Percentiles rank a stretch among this genome's conserved stretches.
These are phyloP conservation scores for Anniella stebbinsi DNA, from an alignment of 2,797 vertebrate genomes.

Conservation along the genomic window DNA sequence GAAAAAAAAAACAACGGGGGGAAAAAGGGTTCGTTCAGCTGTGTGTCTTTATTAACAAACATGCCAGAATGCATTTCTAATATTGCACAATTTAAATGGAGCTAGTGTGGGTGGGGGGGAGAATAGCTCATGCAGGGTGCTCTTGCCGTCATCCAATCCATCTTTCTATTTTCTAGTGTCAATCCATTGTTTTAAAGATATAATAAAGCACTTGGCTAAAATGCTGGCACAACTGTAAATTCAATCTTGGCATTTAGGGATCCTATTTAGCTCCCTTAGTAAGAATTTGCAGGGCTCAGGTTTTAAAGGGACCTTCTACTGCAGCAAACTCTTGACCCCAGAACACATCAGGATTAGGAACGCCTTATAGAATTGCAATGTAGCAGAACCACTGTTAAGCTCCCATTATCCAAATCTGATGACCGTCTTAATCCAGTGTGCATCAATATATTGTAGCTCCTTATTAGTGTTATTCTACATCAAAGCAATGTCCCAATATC, in stretches of 20 bases:
- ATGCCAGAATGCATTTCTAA: conserved; percentile 25
- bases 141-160: conserved; percentile 13
- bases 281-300: not conserved
- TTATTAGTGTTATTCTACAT: not conserved
- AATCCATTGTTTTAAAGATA: not conserved
- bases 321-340: conserved; percentile 23
- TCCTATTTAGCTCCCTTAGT: not conserved
- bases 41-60: conserved; percentile 55
- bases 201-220: conserved; percentile 16
- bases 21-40: not conserved
- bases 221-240: not conserved
- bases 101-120: not conserved
- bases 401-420: not conserved
- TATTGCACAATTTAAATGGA: not conserved
- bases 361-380: not conserved
- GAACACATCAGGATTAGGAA: conserved; percentile 11
- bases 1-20: not conserved
- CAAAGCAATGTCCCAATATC: not conserved
- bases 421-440: not conserved
- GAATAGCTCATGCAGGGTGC: not conserved
- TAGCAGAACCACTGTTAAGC: not conserved
- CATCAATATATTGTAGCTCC: not conserved
- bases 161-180: conserved; percentile 45
- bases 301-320: conserved; percentile 1
- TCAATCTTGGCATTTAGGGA: not conserved